Base-by-base conservation (phyloP, 2,797 vertebrate genomes). In the Sebastes flavidus region DNA sequence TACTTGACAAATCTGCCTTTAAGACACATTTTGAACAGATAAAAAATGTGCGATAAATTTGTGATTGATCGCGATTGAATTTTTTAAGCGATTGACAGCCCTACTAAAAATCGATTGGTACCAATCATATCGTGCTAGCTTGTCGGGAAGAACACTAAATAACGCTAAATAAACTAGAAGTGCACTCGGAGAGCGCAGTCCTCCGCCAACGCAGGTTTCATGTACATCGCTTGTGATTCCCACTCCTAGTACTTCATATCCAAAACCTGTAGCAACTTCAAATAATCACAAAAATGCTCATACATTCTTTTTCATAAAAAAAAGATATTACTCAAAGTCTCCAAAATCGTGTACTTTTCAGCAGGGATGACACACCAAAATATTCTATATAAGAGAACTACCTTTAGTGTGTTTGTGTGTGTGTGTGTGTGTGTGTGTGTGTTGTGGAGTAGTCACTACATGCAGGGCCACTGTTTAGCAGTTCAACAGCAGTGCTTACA, bases 401-500 rank as follows among this genome's bases (percentile, higher is more conserved):
- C 75, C 76, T 73, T 49, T 4, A 49, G 12, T 42, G 69, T 56
- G 36, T 77, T 27, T 38, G 29, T 25, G 66, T 72, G 42, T 73
- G 29, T 32, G 25, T 72, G 42, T 73, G 29, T 32, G 25, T 71
- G 29, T 69, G 52, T 56, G 12, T 76, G 66, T 78, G 67, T 76
- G 56, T 82, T 83, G 81, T 82, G 76, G n/a, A 81, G 84, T 79
- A 92, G 93, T 92, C 91, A 86, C 89, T 90, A 25, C 84, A 90
- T 86, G 83, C 88, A 88, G 89, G 87, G 92, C 90, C 88, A 92
- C 91, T 94, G 88, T 95, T 95, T 89, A 93, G 87, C 91, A 92
- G 92, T 94, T 95, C 91, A 94, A 94, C 92, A 93, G 86, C 87
- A 90, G 87, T 88, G 89, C 91, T 91, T 88, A 90, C 87, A 91